phyloP scores from a whole-genome alignment of 2,113 vertebrate genomes.

The Paramormyrops kingsleyae region DNA sequence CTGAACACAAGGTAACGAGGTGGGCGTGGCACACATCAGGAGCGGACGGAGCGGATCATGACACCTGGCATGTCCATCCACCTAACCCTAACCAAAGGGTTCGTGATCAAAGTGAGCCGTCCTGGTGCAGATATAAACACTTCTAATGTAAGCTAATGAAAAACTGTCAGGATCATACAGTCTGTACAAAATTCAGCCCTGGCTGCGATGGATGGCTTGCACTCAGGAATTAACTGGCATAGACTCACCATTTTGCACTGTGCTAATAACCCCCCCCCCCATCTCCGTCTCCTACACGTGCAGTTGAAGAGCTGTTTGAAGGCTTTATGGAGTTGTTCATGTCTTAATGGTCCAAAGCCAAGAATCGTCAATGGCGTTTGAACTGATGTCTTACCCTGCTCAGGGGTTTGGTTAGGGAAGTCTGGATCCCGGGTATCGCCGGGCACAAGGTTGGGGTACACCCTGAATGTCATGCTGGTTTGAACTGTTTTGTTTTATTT shows the following conservation, averaged over 20 bases:
- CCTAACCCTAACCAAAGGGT: neutral
- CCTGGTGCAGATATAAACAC: neutral
- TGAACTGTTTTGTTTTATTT: neutral
- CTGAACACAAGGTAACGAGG: too few relatives aligned
- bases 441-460: neutral
- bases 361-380: neutral
- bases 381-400: neutral
- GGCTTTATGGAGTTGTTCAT: neutral
- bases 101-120: neutral
- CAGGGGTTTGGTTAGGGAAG: neutral
- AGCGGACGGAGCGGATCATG: too few relatives aligned
- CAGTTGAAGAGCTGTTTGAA: neutral
- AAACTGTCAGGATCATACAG: neutral
- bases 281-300: neutral
- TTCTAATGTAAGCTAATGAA: neutral
- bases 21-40: too few relatives aligned
- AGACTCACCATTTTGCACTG: neutral
- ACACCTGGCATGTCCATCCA: neutral
- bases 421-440: neutral
- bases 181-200: neutral
- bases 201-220: neutral
- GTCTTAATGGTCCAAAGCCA: neutral
- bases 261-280: neutral
- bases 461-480: neutral
- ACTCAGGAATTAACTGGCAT: neutral